Base-by-base conservation (phyloP, 2,113 vertebrate species). In the Lagopus leucura region DNA sequence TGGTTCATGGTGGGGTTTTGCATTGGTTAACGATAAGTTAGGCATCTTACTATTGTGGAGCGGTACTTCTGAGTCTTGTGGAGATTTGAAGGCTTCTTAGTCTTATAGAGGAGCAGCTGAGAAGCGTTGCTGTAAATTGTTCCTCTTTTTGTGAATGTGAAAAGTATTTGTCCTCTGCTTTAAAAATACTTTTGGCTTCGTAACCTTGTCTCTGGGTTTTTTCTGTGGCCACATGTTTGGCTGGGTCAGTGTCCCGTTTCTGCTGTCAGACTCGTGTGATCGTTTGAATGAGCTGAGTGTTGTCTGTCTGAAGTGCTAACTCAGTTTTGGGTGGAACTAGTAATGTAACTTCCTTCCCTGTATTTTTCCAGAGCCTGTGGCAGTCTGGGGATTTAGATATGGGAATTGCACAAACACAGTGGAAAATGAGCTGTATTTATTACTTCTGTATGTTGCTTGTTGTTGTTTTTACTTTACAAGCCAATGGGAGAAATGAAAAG, bases 321-420 rank as follows among this genome's bases (percentile, higher is more conserved):
- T 96, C 92, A 93, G 66, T 93, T 93, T 91, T 89, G 95, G 92
- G 87, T 96, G 91, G 94, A 95, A 92, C 90, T 94, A 45, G 72
- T 92, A 94, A 94, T 90, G 91, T 81, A 90, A 94, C 95, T 97
- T 97, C 95, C 94, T 96, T 95, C 86, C 95, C 86, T 89, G 92
- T 97, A 90, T 96, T 96, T 95, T 96, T 94, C 90, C 83, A 95
- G 76, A 94, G 89, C 78, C 77, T 73, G 78, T 84, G 83, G 81
- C 79, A 93, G 93, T 86, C 90, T 94, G 74, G 90, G 89, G 95
- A 96, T 89, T 96, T 94, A 95, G 90, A 95, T 96, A 89, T 8
- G 88, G 93, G 80, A 96, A 95, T 82, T 94, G 71, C 91, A 89
- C 90, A 89, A 95, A 69, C 8, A 1, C 27, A 48, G 82, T 80